Evolutionary conservation across 64 coral and sea anemone genomes (phyloP).

Genomic region (Pachyseris speciosa): DNA sequence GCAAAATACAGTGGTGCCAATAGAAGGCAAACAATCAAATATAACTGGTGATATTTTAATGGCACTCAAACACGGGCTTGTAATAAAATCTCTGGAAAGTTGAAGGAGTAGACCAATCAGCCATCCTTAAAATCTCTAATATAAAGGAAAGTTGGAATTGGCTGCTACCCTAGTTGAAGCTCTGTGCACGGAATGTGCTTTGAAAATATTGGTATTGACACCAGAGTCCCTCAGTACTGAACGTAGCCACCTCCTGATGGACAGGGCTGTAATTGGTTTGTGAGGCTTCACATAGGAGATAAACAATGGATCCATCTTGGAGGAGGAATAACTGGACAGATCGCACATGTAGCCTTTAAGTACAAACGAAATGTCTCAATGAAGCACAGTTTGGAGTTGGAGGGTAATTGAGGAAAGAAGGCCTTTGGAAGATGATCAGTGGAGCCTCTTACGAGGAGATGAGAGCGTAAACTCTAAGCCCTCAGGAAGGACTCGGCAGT

Average conservation of each 20-base stretch:
- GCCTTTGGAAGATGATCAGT: constrained; percentile 18
- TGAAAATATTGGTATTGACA: constrained; percentile 31
- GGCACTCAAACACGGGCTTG: too few relatives aligned
- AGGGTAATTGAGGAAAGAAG: background rate
- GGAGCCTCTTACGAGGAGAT: too few relatives aligned
- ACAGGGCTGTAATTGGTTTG: constrained; percentile 20
- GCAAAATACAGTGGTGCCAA: background rate
- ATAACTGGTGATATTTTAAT: background rate
- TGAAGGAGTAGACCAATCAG: constrained; percentile 11
- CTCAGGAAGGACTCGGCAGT: too few relatives aligned
- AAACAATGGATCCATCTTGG: background rate
- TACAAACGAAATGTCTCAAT: background rate
- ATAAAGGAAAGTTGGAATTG: background rate
- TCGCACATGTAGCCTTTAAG: background rate
- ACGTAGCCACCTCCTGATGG: constrained; percentile 28
- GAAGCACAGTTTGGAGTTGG: background rate
- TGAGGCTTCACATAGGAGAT: constrained; percentile 30
- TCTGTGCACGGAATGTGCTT: constrained; percentile 18
- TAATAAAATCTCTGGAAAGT: constrained; percentile 52
- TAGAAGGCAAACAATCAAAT: background rate
- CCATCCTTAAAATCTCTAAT: constrained; percentile 11
- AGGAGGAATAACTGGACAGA: background rate
- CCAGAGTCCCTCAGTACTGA: background rate
- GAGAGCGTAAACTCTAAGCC: too few relatives aligned
- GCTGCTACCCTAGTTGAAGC: constrained; percentile 33